These are phyloP conservation scores for Pelecanoides urinatrix DNA, from an alignment of 2,113 vertebrate genomes.

Conservation along the genomic window DNA sequence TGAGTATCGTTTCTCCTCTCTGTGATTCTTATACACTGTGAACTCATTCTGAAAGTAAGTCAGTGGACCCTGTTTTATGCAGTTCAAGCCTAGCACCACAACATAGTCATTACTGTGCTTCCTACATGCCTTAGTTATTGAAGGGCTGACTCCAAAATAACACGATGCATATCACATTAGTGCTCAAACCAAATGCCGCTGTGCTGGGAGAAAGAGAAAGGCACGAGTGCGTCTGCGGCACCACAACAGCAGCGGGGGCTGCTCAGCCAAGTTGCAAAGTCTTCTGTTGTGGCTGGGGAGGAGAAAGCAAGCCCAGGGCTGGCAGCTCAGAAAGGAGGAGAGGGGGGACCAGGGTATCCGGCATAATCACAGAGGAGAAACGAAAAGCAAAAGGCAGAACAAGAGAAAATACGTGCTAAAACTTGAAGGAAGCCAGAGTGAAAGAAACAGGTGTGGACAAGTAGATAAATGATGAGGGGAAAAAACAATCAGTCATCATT, in stretches of 20 bases:
- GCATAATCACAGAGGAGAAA: neutral
- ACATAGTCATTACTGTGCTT: neutral
- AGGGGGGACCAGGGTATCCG: neutral
- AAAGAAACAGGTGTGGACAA: conserved; percentile 54
- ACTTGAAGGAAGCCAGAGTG: conserved; percentile 39
- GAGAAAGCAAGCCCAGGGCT: neutral
- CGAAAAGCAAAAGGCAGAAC: neutral
- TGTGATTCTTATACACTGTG: conserved; percentile 10
- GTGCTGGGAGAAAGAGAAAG: neutral
- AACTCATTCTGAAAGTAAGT: conserved; percentile 52
- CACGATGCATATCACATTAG: neutral
- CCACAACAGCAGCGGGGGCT: neutral
- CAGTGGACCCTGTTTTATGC: neutral
- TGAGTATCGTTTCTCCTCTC: conserved; percentile 41
- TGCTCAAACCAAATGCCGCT: fast-evolving
- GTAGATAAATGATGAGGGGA: neutral
- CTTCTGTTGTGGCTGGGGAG: neutral
- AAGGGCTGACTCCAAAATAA: conserved; percentile 22
- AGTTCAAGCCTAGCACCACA: neutral
- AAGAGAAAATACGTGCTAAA: conserved; percentile 15
- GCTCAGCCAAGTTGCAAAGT: neutral
- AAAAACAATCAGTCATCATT: conserved; percentile 3
- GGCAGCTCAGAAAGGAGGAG: neutral
- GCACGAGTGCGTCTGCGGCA: fast-evolving
- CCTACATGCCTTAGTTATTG: neutral